These are phyloP conservation scores for Xyrichtys novacula DNA, from an alignment of 2,797 vertebrate species.

Conservation along the genomic window DNA sequence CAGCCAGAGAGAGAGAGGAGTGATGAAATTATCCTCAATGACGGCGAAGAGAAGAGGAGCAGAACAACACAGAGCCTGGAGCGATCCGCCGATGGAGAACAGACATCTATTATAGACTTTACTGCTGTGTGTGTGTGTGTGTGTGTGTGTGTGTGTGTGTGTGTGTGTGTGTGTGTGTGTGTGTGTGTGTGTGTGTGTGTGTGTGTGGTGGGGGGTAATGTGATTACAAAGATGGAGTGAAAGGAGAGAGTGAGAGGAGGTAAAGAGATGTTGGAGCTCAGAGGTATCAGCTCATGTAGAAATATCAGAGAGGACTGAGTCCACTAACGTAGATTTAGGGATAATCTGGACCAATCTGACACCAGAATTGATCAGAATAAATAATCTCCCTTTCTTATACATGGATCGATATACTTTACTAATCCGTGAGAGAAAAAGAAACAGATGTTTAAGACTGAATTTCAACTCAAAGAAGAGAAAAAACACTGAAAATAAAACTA, in stretches of 20 bases:
- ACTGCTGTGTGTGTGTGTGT: conserved; percentile 32
- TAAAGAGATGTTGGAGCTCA: background rate
- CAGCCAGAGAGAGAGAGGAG: conserved; percentile 35
- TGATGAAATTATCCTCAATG: conserved; percentile 67
- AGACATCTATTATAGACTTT: conserved; percentile 65
- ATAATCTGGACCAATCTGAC: too few species aligned
- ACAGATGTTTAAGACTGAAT: too few species aligned
- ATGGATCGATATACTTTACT: too few species aligned
- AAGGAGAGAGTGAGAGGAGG: conserved; percentile 25
- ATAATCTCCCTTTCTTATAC: too few species aligned
- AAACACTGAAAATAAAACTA: too few species aligned
- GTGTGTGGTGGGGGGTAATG: conserved; percentile 21
- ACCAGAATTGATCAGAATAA: too few species aligned
- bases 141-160: background rate
- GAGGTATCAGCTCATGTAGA: conserved; percentile 15
- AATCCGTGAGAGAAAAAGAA: too few species aligned
- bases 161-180: background rate
- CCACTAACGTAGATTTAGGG: too few species aligned
- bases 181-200: background rate
- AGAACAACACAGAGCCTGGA: conserved; percentile 53
- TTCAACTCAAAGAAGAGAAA: too few species aligned
- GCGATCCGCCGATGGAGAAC: conserved; percentile 69
- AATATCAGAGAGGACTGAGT: too few species aligned
- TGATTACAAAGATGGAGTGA: conserved; percentile 48
- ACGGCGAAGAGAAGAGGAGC: conserved; percentile 49